Evolutionary conservation across 2,113 vertebrate genomes (phyloP).

Genomic region (Tiliqua scincoides): DNA sequence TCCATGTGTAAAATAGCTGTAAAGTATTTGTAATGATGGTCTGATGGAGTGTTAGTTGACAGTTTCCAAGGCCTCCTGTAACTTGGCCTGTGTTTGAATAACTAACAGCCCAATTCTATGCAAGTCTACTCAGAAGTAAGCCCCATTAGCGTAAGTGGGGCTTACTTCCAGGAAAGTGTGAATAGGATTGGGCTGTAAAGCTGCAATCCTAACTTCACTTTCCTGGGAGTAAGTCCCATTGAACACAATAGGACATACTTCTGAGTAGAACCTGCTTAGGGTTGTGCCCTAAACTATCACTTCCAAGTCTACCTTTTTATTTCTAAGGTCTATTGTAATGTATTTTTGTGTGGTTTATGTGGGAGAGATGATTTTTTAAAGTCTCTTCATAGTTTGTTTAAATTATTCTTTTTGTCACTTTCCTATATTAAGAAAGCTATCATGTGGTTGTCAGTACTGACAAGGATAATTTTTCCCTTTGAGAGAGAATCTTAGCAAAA

Average conservation of each 20-base stretch:
- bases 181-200: too few species aligned
- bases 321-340: slow-evolving; percentile 3
- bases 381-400: neutral
- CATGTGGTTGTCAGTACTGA: neutral
- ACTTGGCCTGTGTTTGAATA: neutral
- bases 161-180: too few species aligned
- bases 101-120: too few species aligned
- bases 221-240: too few species aligned
- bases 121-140: too few species aligned
- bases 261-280: too few species aligned
- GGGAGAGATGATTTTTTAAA: slow-evolving; percentile 3
- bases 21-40: neutral
- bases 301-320: slow-evolving; percentile 43
- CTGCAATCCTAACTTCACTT: too few species aligned
- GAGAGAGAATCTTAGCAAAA: neutral
- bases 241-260: too few species aligned
- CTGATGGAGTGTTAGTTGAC: slow-evolving; percentile 30
- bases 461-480: neutral
- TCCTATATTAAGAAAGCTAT: neutral
- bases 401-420: slow-evolving; percentile 23
- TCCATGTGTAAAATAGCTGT: neutral
- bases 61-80: slow-evolving; percentile 31
- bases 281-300: too few species aligned
- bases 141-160: too few species aligned
- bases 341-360: neutral